phyloP scores from a whole-genome alignment of 2,888 invertebrate genomes.

The Bibio marci region DNA sequence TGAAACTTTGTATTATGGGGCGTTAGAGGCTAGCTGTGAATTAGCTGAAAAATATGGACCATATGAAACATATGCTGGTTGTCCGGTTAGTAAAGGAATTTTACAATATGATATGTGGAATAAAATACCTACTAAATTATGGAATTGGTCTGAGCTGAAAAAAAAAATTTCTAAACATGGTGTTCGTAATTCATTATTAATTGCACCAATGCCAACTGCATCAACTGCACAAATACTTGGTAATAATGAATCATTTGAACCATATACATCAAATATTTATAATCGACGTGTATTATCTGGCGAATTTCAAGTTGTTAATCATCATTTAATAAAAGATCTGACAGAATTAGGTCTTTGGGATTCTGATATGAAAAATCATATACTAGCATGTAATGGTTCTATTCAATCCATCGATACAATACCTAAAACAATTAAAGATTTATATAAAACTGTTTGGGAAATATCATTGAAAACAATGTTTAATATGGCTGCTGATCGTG shows the following conservation, averaged over 20 bases:
- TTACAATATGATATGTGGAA: conserved; percentile 98
- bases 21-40: conserved; percentile 90
- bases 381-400: conserved; percentile 84
- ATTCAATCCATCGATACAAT: conserved; percentile 75
- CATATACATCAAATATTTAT: conserved; percentile 96
- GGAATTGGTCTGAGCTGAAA: conserved; percentile 79
- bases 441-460: conserved; percentile 97
- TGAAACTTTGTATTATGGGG: conserved; percentile 95
- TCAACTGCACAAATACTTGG: conserved; percentile 98
- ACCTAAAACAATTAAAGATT: conserved; percentile 64
- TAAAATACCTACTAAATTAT: conserved; percentile 67
- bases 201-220: conserved; percentile 98
- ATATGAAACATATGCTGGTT: conserved; percentile 83
- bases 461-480: conserved; percentile 83
- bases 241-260: conserved; percentile 96
- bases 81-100: conserved; percentile 87
- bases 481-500: conserved; percentile 95
- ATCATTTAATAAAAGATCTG: conserved; percentile 83
- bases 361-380: conserved; percentile 86
- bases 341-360: conserved; percentile 86
- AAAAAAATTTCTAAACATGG: conserved; percentile 75
- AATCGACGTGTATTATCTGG: conserved; percentile 85
- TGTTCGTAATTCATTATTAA: conserved; percentile 75
- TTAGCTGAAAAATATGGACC: conserved; percentile 67
- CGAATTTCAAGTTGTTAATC: conserved; percentile 92